Percentiles rank a stretch among this genome's conserved stretches.
These are phyloP conservation scores for Anguilla marmorata DNA, from an alignment of 2,797 vertebrate genomes.

Conservation along the genomic window DNA sequence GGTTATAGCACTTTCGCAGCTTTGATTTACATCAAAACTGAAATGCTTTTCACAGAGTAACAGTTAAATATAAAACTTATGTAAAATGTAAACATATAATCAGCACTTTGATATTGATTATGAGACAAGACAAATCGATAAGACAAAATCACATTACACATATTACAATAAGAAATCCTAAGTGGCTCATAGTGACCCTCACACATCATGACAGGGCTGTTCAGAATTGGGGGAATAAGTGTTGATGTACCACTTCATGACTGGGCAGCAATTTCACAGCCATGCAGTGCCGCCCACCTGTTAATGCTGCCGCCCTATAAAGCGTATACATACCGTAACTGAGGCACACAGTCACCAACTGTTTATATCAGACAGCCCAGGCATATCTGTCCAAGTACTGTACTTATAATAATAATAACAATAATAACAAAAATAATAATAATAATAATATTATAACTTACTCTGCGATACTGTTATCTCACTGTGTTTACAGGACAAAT, in stretches of 20 bases:
- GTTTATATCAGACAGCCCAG: not conserved
- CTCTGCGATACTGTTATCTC: not conserved
- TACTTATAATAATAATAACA: no score
- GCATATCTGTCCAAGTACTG: not conserved
- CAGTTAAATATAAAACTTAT: not conserved
- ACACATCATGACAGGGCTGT: not conserved
- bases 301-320: not conserved
- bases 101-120: not conserved
- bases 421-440: no score
- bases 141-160: not conserved
- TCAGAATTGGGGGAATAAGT: not conserved
- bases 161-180: not conserved
- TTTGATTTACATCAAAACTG: not conserved
- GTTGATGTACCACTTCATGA: not conserved
- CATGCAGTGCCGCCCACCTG: not conserved
- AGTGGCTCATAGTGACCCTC: not conserved
- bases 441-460: not conserved
- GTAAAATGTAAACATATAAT: not conserved
- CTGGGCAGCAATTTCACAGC: not conserved
- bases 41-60: not conserved
- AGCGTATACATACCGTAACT: not conserved
- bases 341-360: not conserved
- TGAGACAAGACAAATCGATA: no score
- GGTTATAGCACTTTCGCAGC: not conserved
- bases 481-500: not conserved